Evolutionary conservation across 2,113 vertebrate species (phyloP).

Genomic region (Lanius ludovicianus): DNA sequence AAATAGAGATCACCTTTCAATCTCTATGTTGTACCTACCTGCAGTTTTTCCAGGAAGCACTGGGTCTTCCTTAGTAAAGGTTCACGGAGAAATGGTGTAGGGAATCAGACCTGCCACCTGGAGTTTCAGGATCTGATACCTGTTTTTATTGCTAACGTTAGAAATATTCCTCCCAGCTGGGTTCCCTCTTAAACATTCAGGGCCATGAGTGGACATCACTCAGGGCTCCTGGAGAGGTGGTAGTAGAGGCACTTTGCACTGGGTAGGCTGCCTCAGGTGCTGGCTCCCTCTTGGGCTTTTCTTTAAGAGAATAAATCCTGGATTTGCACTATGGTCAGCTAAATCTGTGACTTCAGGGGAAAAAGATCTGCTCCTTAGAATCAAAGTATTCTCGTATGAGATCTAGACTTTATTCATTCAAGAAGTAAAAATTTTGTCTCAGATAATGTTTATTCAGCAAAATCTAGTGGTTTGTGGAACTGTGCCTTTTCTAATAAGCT

Average conservation of each 20-base stretch:
- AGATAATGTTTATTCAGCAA: neutral
- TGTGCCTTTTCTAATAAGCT: neutral
- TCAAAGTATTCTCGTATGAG: neutral
- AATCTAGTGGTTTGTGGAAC: neutral
- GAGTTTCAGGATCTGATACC: neutral
- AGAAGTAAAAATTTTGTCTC: neutral
- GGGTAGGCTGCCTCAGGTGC: neutral
- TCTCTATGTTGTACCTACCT: fast-evolving
- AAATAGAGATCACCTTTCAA: neutral
- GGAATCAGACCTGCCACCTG: neutral
- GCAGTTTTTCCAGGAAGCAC: neutral
- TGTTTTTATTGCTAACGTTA: neutral
- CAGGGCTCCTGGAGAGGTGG: neutral
- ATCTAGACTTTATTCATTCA: neutral
- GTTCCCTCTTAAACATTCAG: neutral
- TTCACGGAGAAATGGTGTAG: neutral
- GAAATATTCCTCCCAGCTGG: neutral
- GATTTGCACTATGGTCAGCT: neutral
- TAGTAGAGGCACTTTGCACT: neutral
- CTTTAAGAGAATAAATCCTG: neutral
- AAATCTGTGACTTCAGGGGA: neutral
- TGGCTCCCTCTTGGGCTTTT: neutral
- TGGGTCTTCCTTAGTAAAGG: neutral
- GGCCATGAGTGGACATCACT: neutral
- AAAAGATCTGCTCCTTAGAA: neutral